Base-by-base conservation (phyloP, 2,888 invertebrate genomes). In the Morpho helenor region DNA sequence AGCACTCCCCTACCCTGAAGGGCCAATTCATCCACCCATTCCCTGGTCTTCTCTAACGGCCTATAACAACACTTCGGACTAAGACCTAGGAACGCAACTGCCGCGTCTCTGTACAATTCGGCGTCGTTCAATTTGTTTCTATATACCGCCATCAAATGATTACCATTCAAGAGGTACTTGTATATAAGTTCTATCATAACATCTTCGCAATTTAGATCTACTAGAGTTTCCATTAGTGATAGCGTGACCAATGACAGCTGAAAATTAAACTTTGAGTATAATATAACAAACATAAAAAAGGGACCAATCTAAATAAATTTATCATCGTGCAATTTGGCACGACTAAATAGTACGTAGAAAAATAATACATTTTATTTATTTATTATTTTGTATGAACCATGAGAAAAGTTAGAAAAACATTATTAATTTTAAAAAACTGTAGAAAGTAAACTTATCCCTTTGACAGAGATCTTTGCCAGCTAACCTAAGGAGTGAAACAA, bases 181-280 rank as follows among this genome's bases (percentile, higher is more conserved):
- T 97, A 94, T 50, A 98, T 93, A 52, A 99, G 89, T 76, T 98
- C 97, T 70, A 98, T 89, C 96, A 99, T 97, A 49, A 99, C 94
- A 81, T 99, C 99, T 84, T 99, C 99, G 85, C 98, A 98, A 83
- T 98, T 96, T 62, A 99, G 89, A 71, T 96, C 95, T 54, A 99
- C 92, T 61, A 99, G 90, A 0, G 98, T 97, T 79, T 97, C 96
- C 83, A 99, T 96, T 8, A 99, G 86, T 0, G 97, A 95, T 70
- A 99, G 87, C 0, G 98, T 96, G 8, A 98, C 97, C 72, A 98
- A 92, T 65, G 97, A 96, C 10, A 96, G 83, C 94, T 95, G 89
- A 66, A 66, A 64, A 10, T 22, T 7, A 8, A 23, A 43, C 31
- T 31, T 31, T 42, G 16, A 16, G 8, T 42, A 50, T 31, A 31